phyloP scores from a whole-genome alignment of 2,888 invertebrate species.

The Tetranychus piercei region DNA sequence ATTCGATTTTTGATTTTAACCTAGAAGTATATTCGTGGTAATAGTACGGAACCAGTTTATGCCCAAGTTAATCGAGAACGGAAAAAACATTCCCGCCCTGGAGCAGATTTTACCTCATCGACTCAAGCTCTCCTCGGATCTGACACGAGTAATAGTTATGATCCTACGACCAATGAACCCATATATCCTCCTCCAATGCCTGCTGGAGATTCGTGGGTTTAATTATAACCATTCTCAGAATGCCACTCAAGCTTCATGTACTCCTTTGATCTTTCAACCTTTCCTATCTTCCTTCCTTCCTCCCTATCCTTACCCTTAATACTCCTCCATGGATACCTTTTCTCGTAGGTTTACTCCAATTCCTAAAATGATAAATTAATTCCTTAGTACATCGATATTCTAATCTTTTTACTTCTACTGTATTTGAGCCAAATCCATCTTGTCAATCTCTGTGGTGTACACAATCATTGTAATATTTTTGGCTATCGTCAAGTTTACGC shows the following conservation, averaged over 20 bases:
- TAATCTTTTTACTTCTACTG: not conserved
- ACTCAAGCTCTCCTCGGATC: conserved; percentile 19
- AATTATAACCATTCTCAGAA: conserved; percentile 2
- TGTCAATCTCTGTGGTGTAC: not conserved
- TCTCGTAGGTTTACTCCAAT: too few relatives aligned
- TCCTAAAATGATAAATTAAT: too few relatives aligned
- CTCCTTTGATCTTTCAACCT: too few relatives aligned
- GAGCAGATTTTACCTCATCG: conserved; percentile 17
- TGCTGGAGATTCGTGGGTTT: conserved; percentile 28
- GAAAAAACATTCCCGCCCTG: conserved; percentile 35
- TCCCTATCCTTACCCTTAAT: not conserved
- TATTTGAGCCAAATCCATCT: not conserved
- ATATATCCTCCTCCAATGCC: conserved; percentile 23
- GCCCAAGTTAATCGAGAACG: conserved; percentile 48
- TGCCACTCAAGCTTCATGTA: too few relatives aligned
- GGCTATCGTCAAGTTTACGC: not conserved
- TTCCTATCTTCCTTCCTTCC: not conserved
- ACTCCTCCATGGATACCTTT: not conserved
- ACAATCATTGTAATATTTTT: not conserved
- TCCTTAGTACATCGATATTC: not conserved
- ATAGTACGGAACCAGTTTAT: conserved; percentile 43
- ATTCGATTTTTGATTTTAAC: not conserved
- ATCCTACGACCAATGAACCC: conserved; percentile 20
- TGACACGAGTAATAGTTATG: conserved; percentile 14
- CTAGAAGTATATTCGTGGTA: conserved; percentile 14